Conservation (phyloP, 37 sponge, comb jelly and placozoan genomes). For the Beroe forskalii region DNA sequence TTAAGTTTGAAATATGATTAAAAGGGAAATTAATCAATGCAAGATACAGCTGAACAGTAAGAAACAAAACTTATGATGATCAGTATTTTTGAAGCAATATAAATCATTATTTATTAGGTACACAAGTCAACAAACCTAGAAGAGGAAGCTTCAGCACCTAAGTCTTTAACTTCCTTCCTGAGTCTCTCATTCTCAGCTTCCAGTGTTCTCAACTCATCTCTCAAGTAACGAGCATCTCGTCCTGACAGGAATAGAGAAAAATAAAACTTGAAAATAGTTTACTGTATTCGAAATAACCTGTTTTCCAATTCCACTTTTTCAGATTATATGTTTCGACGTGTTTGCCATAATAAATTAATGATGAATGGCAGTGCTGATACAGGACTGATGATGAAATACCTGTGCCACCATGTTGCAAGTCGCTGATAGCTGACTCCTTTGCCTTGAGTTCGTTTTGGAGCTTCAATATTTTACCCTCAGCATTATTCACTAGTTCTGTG, state of each 20-base stretch:
- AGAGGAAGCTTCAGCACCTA: constrained; percentile 3
- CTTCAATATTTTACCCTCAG: constrained; percentile 8
- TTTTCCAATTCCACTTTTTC: too few species aligned
- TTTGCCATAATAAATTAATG: too few species aligned
- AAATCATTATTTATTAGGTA: too few species aligned
- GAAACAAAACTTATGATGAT: too few species aligned
- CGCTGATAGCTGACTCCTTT: constrained; percentile 18
- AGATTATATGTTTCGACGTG: not conserved
- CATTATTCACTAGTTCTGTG: constrained; percentile 53
- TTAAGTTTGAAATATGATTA: too few species aligned
- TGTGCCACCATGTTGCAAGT: constrained; percentile 44
- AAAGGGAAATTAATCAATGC: too few species aligned
- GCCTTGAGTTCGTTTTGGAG: constrained; percentile 14
- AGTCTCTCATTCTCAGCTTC: constrained; percentile 49
- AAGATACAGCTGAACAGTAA: too few species aligned
- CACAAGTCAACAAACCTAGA: constrained; percentile 13
- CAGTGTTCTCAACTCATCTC: constrained; percentile 46
- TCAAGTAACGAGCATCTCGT: constrained; percentile 51
- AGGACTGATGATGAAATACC: too few species aligned
- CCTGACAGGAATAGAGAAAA: not conserved
- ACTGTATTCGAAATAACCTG: too few species aligned
- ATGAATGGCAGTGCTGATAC: too few species aligned
- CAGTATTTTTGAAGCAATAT: too few species aligned
- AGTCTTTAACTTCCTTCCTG: constrained; percentile 29
- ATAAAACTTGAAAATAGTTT: too few species aligned